These are phyloP conservation scores for Cydia fagiglandana DNA, from an alignment of 1,140 invertebrate genomes.

Conservation along the genomic window DNA sequence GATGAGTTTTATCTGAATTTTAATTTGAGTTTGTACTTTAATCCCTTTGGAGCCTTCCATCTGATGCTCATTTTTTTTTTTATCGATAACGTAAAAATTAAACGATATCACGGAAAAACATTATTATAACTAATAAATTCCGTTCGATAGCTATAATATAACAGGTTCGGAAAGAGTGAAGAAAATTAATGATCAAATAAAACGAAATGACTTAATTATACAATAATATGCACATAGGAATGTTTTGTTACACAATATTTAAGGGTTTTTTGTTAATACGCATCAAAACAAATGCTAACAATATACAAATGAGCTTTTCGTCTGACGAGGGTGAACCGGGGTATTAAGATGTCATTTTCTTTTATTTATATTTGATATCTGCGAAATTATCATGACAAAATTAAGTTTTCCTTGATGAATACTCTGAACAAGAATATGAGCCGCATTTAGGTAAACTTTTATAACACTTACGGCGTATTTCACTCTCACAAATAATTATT, in stretches of 20 bases:
- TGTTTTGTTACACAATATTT: not conserved
- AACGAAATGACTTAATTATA: too few relatives aligned
- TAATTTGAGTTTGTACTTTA: not conserved
- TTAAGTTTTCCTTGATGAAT: not conserved
- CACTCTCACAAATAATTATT: too few relatives aligned
- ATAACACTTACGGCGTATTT: too few relatives aligned
- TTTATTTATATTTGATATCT: not conserved
- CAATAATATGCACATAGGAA: too few relatives aligned
- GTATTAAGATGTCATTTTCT: conserved; percentile 3
- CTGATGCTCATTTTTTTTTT: not conserved
- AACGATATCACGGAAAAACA: not conserved
- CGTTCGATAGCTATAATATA: too few relatives aligned
- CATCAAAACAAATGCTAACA: not conserved
- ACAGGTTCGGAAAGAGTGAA: too few relatives aligned
- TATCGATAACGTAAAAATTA: not conserved
- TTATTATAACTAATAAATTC: too few relatives aligned
- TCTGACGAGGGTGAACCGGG: conserved; percentile 2
- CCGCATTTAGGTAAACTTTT: not conserved
- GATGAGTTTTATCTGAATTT: not conserved
- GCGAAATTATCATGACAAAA: not conserved
- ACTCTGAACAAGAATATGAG: not conserved
- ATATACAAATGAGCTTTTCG: not conserved
- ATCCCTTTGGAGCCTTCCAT: not conserved
- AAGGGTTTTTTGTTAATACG: not conserved
- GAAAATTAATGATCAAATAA: too few relatives aligned